Conservation (phyloP, 2,113 vertebrate species). For the Physeter macrocephalus region DNA sequence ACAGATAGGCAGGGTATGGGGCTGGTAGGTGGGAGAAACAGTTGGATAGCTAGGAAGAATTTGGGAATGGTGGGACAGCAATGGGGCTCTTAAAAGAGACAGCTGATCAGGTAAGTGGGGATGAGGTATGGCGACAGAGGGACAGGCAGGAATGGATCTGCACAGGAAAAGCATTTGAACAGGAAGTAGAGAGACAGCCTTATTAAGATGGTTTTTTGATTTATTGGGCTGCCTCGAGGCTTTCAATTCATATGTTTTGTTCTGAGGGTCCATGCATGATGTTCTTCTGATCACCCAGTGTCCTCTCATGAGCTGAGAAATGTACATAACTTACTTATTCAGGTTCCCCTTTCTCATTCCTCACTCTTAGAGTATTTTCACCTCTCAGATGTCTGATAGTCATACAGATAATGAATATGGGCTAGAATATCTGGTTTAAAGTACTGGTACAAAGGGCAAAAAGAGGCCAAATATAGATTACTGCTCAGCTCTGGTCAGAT, state of each 20-base stretch:
- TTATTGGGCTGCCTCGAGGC: background rate
- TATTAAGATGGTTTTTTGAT: constrained; percentile 30
- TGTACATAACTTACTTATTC: background rate
- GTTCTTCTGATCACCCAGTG: background rate
- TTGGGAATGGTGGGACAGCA: constrained; percentile 25
- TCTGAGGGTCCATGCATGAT: background rate
- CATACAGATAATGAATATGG: background rate
- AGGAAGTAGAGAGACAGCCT: constrained; percentile 63
- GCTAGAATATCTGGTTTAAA: constrained; percentile 10
- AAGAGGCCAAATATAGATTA: background rate
- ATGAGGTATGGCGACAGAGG: constrained; percentile 56
- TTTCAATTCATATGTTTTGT: constrained; percentile 10
- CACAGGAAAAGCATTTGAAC: constrained; percentile 64
- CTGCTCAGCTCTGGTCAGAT: background rate
- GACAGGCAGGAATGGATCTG: constrained; percentile 70
- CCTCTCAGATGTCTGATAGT: background rate
- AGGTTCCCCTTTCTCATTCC: background rate
- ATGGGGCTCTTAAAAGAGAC: background rate
- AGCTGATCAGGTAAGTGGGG: constrained; percentile 40
- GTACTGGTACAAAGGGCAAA: background rate
- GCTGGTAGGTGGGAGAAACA: background rate
- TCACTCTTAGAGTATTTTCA: constrained; percentile 2
- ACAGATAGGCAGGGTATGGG: background rate
- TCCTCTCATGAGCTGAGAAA: background rate
- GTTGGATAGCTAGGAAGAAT: constrained; percentile 52